Percentiles rank a stretch among this genome's conserved stretches.
These are phyloP conservation scores for Sericinus montela DNA, from an alignment of 2,888 invertebrate species.

Conservation along the genomic window DNA sequence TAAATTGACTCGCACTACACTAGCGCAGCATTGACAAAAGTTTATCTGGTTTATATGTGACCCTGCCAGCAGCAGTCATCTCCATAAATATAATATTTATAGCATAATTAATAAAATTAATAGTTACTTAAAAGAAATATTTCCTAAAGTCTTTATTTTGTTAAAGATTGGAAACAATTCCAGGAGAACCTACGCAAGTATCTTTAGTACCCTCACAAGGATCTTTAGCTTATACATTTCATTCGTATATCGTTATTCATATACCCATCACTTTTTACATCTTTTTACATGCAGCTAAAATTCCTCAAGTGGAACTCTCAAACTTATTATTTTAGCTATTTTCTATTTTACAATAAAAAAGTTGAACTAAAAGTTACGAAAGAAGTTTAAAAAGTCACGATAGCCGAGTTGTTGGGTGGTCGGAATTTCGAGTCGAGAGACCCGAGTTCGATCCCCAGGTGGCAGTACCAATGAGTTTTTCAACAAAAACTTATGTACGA, in stretches of 20 bases:
- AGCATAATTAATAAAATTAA: constrained; percentile 49
- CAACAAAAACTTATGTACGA: no score
- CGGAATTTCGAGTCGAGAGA: no score
- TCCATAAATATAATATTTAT: constrained; percentile 51
- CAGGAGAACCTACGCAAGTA: constrained; percentile 42
- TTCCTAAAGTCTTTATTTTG: constrained; percentile 58
- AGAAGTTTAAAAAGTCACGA: no score
- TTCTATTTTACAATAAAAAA: no score
- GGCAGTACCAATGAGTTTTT: no score
- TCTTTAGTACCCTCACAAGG: constrained; percentile 37
- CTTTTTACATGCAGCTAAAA: no score
- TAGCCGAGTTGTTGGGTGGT: no score
- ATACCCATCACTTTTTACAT: constrained; percentile 66
- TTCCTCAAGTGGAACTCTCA: constrained; percentile 67
- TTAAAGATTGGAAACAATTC: constrained; percentile 48
- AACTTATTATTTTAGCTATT: constrained; percentile 56
- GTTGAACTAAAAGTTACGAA: no score
- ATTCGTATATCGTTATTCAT: constrained; percentile 42
- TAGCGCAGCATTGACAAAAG: no score
- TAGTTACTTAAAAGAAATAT: constrained; percentile 62
- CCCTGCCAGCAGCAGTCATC: constrained; percentile 40
- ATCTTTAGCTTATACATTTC: constrained; percentile 46
- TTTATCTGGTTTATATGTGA: no score
- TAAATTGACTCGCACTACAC: no score
- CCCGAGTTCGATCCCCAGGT: no score